Conservation (phyloP, 1,140 invertebrate species). For the Myzus persicae region DNA sequence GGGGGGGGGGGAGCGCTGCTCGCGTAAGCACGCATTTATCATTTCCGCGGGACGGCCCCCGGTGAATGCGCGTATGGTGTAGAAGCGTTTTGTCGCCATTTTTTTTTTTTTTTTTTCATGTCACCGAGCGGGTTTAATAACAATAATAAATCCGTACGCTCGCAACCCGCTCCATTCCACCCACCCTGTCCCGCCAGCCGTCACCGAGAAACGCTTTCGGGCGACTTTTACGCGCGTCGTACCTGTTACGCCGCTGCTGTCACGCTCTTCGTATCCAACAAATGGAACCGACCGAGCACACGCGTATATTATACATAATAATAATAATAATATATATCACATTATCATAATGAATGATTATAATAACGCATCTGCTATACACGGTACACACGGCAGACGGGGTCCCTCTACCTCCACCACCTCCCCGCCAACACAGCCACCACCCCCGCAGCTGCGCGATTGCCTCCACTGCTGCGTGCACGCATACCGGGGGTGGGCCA, state of each 20-base stretch:
- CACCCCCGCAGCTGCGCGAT: no score
- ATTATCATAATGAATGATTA: conserved; percentile 17
- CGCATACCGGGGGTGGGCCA: no score
- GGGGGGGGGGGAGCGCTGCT: neutral
- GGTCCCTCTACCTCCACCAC: no score
- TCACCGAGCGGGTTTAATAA: neutral
- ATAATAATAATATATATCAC: neutral
- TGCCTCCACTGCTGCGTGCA: no score
- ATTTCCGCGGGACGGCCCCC: neutral
- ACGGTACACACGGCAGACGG: no score
- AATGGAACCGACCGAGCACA: neutral
- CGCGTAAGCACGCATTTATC: neutral
- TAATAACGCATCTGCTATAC: neutral
- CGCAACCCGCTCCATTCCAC: neutral
- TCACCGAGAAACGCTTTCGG: neutral
- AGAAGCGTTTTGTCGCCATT: neutral
- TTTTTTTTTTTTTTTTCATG: neutral
- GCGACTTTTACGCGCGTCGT: neutral
- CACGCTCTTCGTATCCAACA: neutral
- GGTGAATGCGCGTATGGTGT: neutral
- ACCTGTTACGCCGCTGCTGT: conserved; percentile 26
- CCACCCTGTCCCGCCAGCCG: neutral
- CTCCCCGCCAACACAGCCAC: no score
- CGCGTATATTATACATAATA: neutral
- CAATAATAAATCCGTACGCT: conserved; percentile 7